Evolutionary conservation across 2,797 vertebrate genomes (phyloP), one percentile per base, ranked within the genome.

Genomic region (Lindbergichthys nudifrons): DNA sequence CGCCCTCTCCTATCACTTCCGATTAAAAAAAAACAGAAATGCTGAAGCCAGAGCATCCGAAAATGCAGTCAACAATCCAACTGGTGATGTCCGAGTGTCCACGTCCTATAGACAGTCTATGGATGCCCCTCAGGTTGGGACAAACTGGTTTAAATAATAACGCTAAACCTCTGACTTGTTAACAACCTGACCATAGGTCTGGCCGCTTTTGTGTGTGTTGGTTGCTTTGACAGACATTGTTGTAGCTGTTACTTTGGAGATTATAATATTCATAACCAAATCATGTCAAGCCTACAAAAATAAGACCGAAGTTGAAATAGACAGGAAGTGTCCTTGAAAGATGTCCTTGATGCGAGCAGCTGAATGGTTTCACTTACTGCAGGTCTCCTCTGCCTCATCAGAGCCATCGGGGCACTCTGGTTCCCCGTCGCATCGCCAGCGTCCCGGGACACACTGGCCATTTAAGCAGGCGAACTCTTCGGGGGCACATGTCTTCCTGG

Each of bases 341-440:
- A 26, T 8, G 65, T 8, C 26, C 43, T 52, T 52, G 36, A 6
- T 19, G 12, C 4, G 26, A 19, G 63, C 18, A 11, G 41, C 32
- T 52, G 58, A n/a, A 9, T 12, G 45, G 10, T 70, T 36, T 53
- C 26, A 86, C 96, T 97, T 94, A 98, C 97, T 97, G 94, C 97
- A 99, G 0, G 96, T 96, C 65, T 96, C 94, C 83, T 97, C 95
- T 0, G 96, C 96, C 87, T 99, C 98, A 1, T 99, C 98, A 0
- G 97, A 99, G 51, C 96, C 97, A 0, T 99, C 98, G 0, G 96
- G 89, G 87, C 98, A 99, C 63, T 99, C 98, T 0, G 96, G 96
- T 68, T 99, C 97, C 1, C 98, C 98, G 0, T 99, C 98, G 36
- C 98, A 99, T 42, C 96, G 96, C 98, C 98, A 99, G 3, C 95